Evolutionary conservation across 2,113 vertebrate species (phyloP).

Genomic region (Aplodontia rufa): DNA sequence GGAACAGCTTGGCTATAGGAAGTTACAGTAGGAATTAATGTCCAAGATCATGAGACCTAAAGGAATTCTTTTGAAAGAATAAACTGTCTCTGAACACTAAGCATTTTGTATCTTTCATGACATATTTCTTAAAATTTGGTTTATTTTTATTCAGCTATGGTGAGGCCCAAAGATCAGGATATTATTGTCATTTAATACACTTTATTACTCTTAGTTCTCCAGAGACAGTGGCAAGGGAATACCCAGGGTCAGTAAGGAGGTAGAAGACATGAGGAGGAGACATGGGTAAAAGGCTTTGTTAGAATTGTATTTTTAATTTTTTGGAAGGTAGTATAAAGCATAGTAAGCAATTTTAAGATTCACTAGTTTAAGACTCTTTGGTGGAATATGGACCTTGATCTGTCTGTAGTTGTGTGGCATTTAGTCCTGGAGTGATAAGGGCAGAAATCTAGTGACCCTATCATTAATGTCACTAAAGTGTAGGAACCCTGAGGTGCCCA

Average conservation of each 20-base stretch:
- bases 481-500: not conserved
- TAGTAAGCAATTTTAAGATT: not conserved
- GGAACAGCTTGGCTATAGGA: not conserved
- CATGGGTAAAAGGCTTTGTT: not conserved
- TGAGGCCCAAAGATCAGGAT: not conserved
- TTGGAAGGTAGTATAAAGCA: not conserved
- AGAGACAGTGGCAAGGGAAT: not conserved
- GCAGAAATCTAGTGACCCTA: not conserved
- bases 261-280: not conserved
- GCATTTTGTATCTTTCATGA: not conserved
- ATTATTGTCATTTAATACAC: not conserved
- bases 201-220: not conserved
- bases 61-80: not conserved
- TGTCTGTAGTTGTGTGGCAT: not conserved
- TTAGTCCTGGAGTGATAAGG: accelerated
- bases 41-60: not conserved
- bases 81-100: not conserved
- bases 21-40: not conserved
- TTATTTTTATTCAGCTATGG: not conserved
- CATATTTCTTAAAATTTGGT: not conserved
- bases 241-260: not conserved
- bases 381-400: no score
- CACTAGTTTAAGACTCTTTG: not conserved
- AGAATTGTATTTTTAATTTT: not conserved
- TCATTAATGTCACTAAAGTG: no score